phyloP scores from a whole-genome alignment of 2,113 vertebrate species.

The Rana temporaria region DNA sequence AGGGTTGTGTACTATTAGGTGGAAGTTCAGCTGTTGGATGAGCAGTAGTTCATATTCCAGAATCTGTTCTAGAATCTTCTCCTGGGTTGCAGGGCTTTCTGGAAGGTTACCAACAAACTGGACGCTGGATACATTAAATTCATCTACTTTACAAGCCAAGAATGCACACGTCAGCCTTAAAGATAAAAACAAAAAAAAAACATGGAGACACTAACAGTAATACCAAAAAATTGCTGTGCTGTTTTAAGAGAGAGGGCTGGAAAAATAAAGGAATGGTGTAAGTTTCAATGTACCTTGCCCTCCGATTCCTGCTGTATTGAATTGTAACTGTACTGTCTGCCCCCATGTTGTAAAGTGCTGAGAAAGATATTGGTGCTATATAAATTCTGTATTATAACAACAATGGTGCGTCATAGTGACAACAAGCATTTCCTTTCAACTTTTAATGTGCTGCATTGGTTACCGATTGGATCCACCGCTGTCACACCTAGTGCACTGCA shows the following conservation, averaged over 20 bases:
- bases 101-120: constrained; percentile 95
- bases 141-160: constrained; percentile 96
- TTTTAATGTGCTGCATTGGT: too few relatives aligned
- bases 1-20: constrained; percentile 93
- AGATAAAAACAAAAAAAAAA: background rate
- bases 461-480: too few relatives aligned
- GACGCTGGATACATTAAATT: constrained; percentile 94
- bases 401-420: background rate
- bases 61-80: constrained; percentile 90
- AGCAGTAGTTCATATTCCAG: constrained; percentile 92
- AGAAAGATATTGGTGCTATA: too few relatives aligned
- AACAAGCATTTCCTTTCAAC: background rate
- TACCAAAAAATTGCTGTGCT: background rate
- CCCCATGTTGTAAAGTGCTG: too few relatives aligned
- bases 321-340: too few relatives aligned
- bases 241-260: background rate
- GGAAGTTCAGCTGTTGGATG: constrained; percentile 95
- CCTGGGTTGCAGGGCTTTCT: constrained; percentile 85
- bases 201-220: background rate
- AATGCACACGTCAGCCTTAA: constrained; percentile 90
- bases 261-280: too few relatives aligned
- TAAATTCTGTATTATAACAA: too few relatives aligned
- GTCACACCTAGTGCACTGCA: too few relatives aligned
- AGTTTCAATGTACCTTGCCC: too few relatives aligned
- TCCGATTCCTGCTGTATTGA: too few relatives aligned